A percentile compares a stretch with the other conserved stretches of the same genome.
phyloP scores from a whole-genome alignment of 2,797 vertebrate species.

The Sternarchorhynchus goeldii region DNA sequence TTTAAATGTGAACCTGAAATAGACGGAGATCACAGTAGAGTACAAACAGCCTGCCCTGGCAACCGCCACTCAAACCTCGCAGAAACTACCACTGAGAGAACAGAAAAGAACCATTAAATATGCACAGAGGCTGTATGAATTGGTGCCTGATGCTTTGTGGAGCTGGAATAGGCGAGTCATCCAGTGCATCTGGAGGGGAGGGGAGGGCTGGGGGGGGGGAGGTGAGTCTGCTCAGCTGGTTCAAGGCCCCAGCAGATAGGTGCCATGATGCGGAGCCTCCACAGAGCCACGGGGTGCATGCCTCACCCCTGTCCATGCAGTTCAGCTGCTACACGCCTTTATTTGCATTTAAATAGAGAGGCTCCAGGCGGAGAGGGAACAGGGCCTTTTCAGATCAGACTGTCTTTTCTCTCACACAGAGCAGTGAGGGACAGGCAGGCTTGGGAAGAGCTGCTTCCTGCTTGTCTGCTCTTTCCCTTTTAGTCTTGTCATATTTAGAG shows the following conservation, averaged over 20 bases:
- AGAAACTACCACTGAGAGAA: neutral
- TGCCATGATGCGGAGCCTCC: constrained; percentile 58
- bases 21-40: constrained; percentile 9
- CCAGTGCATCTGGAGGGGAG: neutral
- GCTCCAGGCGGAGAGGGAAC: constrained; percentile 47
- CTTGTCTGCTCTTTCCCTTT: constrained; percentile 48
- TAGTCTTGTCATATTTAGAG: constrained; percentile 54
- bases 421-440: constrained; percentile 41
- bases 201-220: constrained; percentile 13
- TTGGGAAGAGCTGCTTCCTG: constrained; percentile 45
- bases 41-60: constrained; percentile 29
- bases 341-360: constrained; percentile 80
- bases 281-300: constrained; percentile 60
- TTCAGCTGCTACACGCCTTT: constrained; percentile 65
- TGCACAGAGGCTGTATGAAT: neutral
- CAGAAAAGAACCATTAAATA: constrained; percentile 12
- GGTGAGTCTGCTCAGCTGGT: constrained; percentile 33
- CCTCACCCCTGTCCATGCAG: constrained; percentile 71
- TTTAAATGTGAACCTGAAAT: constrained; percentile 35
- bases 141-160: neutral
- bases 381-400: constrained; percentile 40
- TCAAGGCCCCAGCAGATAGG: constrained; percentile 45
- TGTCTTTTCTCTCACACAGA: constrained; percentile 49
- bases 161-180: neutral
- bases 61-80: constrained; percentile 27